A percentile compares a stretch with the other conserved stretches of the same genome.
Conservation (phyloP, 2,888 invertebrate species). For the Pollenia labialis region DNA sequence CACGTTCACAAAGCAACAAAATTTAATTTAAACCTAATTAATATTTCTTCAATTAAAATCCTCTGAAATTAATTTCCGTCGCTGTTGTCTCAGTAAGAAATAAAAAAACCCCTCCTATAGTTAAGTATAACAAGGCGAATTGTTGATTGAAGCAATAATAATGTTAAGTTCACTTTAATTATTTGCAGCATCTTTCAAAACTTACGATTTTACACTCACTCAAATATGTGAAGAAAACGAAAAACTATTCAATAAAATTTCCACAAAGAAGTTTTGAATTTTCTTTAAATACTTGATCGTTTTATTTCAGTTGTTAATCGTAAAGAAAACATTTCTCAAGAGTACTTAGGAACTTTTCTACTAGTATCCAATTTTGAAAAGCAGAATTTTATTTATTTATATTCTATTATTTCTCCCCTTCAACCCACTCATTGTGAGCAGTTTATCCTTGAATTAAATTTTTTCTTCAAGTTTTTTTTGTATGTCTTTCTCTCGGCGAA, state of each 20-base stretch:
- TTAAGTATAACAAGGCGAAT: too few relatives aligned
- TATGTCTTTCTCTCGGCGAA: neutral
- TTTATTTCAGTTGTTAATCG: neutral
- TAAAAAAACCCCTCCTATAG: too few relatives aligned
- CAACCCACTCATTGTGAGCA: neutral
- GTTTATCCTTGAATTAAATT: neutral
- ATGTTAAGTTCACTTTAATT: too few relatives aligned
- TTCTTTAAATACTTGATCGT: neutral
- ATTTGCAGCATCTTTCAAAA: too few relatives aligned
- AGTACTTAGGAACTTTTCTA: neutral
- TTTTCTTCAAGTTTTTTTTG: neutral
- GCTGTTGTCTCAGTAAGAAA: too few relatives aligned
- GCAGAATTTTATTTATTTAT: neutral
- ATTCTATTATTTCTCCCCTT: neutral
- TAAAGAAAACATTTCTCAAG: neutral
- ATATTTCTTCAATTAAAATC: too few relatives aligned
- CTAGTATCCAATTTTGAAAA: neutral
- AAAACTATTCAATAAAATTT: neutral
- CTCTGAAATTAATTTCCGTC: too few relatives aligned
- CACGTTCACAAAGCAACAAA: too few relatives aligned
- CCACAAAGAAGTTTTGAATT: neutral
- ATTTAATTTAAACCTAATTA: too few relatives aligned
- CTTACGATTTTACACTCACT: too few relatives aligned
- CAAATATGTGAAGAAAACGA: neutral
- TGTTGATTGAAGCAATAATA: neutral